Evolutionary conservation across 2,113 vertebrate species (phyloP).

Genomic region (Maccullochella peelii): DNA sequence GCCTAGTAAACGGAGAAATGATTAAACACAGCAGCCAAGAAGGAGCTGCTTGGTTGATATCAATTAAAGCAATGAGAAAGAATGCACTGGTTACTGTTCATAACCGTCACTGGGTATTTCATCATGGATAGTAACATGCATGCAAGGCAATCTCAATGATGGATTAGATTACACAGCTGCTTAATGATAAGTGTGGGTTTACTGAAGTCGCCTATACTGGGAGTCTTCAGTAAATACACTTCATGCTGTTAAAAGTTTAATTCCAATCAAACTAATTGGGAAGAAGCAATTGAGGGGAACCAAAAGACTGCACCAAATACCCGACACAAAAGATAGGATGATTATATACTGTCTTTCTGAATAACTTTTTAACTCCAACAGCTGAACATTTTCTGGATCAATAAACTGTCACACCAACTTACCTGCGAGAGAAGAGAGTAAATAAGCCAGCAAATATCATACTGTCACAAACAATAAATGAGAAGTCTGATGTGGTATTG

Average conservation of each 20-base stretch:
- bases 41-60: constrained; percentile 70
- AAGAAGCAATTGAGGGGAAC: constrained; percentile 25
- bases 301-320: constrained; percentile 13
- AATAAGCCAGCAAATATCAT: constrained; percentile 41
- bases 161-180: constrained; percentile 46
- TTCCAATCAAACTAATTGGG: constrained; percentile 38
- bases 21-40: constrained; percentile 67
- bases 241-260: constrained; percentile 28
- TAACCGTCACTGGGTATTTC: constrained; percentile 61
- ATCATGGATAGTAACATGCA: constrained; percentile 61
- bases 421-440: constrained; percentile 25
- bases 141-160: constrained; percentile 56
- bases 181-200: constrained; percentile 51
- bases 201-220: constrained; percentile 22
- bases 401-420: constrained; percentile 39
- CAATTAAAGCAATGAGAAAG: constrained; percentile 69
- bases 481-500: constrained; percentile 1
- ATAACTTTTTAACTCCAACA: constrained; percentile 31
- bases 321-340: constrained; percentile 1
- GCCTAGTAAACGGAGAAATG: constrained; percentile 60
- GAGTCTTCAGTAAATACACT: constrained; percentile 35
- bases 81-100: constrained; percentile 66
- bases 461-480: constrained; percentile 38
- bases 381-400: constrained; percentile 47
- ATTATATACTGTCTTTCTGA: constrained; percentile 23